Evolutionary conservation across 2,797 vertebrate genomes (phyloP).

Genomic region (Cirrhinus molitorella): DNA sequence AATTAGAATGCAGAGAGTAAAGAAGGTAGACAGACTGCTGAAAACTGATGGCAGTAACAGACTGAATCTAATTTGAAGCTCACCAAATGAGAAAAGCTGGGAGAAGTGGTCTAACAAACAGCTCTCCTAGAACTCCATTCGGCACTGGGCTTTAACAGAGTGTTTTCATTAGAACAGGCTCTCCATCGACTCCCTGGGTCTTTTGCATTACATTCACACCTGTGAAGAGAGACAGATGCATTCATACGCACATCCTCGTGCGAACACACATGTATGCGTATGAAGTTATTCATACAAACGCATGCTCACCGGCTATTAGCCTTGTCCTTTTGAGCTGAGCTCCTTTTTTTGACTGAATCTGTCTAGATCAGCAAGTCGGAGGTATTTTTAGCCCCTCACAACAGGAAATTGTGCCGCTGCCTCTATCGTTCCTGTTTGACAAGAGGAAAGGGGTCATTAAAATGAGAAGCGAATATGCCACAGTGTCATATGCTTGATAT

Average conservation of each 20-base stretch:
- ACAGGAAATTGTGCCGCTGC: constrained; percentile 27
- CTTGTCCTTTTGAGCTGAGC: neutral
- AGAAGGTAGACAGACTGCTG: constrained; percentile 40
- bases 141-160: constrained; percentile 54
- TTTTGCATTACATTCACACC: neutral
- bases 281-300: neutral
- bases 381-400: constrained; percentile 50
- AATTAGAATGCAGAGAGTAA: constrained; percentile 61
- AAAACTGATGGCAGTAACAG: constrained; percentile 51
- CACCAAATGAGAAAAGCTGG: constrained; percentile 49
- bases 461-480: neutral
- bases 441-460: constrained; percentile 11
- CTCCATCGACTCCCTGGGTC: constrained; percentile 18
- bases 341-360: constrained; percentile 20
- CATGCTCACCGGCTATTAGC: constrained; percentile 8
- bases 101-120: constrained; percentile 53
- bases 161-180: constrained; percentile 38
- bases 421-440: constrained; percentile 1
- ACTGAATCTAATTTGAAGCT: constrained; percentile 60
- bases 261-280: constrained; percentile 26
- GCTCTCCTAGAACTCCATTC: constrained; percentile 37
- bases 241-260: neutral
- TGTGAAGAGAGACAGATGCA: constrained; percentile 3
- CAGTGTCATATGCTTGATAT: neutral
- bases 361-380: constrained; percentile 44